Base-by-base conservation (phyloP, 2,797 vertebrate genomes). In the Cossypha niveicapilla region DNA sequence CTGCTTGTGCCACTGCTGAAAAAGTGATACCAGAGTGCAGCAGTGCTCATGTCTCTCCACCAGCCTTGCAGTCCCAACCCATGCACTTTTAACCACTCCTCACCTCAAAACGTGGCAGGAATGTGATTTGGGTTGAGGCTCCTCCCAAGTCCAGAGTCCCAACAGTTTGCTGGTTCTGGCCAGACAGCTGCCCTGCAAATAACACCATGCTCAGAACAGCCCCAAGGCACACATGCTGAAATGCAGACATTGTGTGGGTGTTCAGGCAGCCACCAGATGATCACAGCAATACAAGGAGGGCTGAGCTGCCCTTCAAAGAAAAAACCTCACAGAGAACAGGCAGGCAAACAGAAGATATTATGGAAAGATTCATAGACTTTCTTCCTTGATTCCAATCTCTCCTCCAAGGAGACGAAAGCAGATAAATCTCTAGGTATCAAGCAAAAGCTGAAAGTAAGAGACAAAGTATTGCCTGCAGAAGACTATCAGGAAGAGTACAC, bases 121-220 rank as follows among this genome's bases (percentile, higher is more conserved):
- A 99, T 2, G 99, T 99, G 97, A 99, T 99, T 96, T 99, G 99
- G 48, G 99, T 99, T 66, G 99, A 99, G 92, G 99, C 99, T 92
- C 99, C 99, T 74, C 99, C 99, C 95, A 99, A 96, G 97, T 99
- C 99, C 97, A 99, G 97, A 95, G 98, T 99, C n/a, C 99, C 99
- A 84, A 99, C 97, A 32, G 99, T 99, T 94, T 93, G 98, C 92
- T 86, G 98, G 53, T 98, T 98, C 91, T 97, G 98, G 92, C 98
- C 98, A 95, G 99, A 98, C 94, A 99, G 96, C 96, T 99, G 99
- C 94, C 99, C 99, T 99, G 86, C 62, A 96, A 96, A 96, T 70
- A 92, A 97, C 27, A 96, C 23, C 65, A 35, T 9, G 68, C 61
- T 95, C 90, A 96, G 91, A 95, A 83, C 73, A 92, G 51, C 30